These are phyloP conservation scores for Catharus bicknelli DNA, from an alignment of 2,113 vertebrate species.

Conservation along the genomic window DNA sequence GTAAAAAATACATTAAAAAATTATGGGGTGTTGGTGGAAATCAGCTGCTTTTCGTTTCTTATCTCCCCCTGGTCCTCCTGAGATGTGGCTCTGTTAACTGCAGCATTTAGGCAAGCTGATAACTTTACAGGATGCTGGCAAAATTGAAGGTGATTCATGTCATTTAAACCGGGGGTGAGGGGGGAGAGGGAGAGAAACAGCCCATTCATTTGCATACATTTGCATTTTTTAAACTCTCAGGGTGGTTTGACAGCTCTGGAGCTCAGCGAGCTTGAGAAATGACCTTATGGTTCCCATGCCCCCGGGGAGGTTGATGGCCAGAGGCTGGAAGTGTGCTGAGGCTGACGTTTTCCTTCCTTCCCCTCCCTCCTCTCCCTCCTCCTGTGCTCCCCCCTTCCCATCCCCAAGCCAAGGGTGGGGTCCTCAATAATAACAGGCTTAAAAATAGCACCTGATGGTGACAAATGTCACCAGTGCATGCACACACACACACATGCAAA, in stretches of 20 bases:
- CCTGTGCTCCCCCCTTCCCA: not conserved
- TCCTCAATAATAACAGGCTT: conserved; percentile 42
- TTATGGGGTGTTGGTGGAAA: not conserved
- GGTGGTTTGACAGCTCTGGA: conserved; percentile 29
- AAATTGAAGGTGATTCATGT: conserved; percentile 53
- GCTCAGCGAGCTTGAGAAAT: conserved; percentile 27
- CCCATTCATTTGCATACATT: not conserved
- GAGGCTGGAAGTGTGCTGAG: conserved; percentile 11
- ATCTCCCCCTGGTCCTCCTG: not conserved
- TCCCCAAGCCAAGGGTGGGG: conserved; percentile 6
- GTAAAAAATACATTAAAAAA: not conserved
- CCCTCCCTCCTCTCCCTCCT: conserved; percentile 11
- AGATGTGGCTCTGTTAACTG: not conserved
- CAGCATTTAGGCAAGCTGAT: not conserved
- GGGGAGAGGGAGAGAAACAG: not conserved
- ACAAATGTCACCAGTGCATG: not conserved
- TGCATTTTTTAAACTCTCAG: conserved; percentile 34
- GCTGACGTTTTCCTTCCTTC: conserved; percentile 9
- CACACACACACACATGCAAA: not conserved
- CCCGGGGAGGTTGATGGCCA: not conserved
- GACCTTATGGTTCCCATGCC: conserved; percentile 57
- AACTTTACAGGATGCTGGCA: conserved; percentile 28
- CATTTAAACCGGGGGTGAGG: not conserved
- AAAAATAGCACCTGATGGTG: conserved; percentile 25
- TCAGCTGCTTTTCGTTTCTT: not conserved